Evolutionary conservation across 2,113 vertebrate species (phyloP), one percentile per base, ranked within the genome.

Genomic region (Daubentonia madagascariensis): DNA sequence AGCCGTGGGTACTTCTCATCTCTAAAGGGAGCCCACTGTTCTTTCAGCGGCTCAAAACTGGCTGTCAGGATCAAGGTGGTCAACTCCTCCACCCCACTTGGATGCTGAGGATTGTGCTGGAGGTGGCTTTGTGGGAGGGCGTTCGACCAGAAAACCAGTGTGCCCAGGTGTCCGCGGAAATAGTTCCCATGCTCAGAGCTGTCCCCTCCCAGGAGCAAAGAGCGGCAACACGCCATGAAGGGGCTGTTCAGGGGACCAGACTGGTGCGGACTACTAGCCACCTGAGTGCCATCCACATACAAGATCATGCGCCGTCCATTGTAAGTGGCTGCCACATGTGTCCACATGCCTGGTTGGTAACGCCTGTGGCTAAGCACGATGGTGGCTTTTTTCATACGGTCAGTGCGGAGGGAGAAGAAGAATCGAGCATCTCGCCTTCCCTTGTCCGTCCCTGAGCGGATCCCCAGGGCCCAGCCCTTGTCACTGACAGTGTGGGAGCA

Each of bases 391-490:
- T 97, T 97, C 0, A 99, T 98, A n/a, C 99, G 99, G 98, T 99
- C 99, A 0, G 99, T 99, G 65, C 99, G 99, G 0, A 99, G 99
- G 2, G 99, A 99, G 98, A 99, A 99, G 99, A 99, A 99, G 98
- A 99, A 99, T 73, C 99, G 99, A 11, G 99, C 99, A 0, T 99
- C 99, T 98, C 98, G 99, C 98, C 98, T 99, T 92, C 99, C 98
- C 0, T 75, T 32, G 1, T 98, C 98, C 93, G 99, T 99, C 96
- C 98, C 93, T 1, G 99, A 99, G 1, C 96, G 99, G 96, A 99
- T 99, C 8, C 99, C 99, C 48, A 99, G 98, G 0, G 99, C 99
- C 99, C 99, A 99, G 95, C 99, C 99, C 98, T 99, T 99, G 96
- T 99, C 99, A 65, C 98, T 99, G 98, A 98, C 96, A 0, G 98